Evolutionary conservation across 2,888 invertebrate genomes (phyloP), one percentile per base, ranked within the genome.

Genomic region (Leucophenga maculata): DNA sequence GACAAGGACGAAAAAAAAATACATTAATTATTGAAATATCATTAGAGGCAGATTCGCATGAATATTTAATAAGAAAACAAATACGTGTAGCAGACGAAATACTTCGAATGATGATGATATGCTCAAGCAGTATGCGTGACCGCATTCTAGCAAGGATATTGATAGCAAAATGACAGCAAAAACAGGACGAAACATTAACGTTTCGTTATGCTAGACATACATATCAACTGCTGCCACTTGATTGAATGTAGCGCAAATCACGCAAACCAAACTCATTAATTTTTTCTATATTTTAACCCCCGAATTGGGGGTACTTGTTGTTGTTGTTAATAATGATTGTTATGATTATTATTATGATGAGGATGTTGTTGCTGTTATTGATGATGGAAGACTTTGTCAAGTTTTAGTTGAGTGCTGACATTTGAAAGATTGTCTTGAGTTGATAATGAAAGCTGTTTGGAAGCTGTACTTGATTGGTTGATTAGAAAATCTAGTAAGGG

Each of bases 11-110:
- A 31, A 11, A 26, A 59, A 26, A 26, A 26, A 77, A 73, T 74
- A 82, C 86, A 85, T 86, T 85, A 86, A 86, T 85, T 85, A 85
- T 85, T 85, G 86, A 85, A 82, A 82, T 86, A 84, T 83, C 85
- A 85, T 83, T 85, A 83, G 77, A 79, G 74, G 67, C 74, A 78
- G 78, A 83, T 84, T 83, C 81, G 79, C 78, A 78, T 85, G 85
- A 83, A 84, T 85, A 85, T 80, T 80, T 74, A 78, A 76, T 75
- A 50, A 65, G 48, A 65, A 44, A 69, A 69, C 64, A 65, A 68
- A 69, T 57, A 65, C n/a, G 46, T 18, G 31, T n/a, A 26, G 1
- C 48, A 50, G 1, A 50, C 39, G 8, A 39, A 39, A 39, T 39
- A 11, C 39, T 39, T 39, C 16, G 1, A 54, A 50, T 50, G n/a